Evolutionary conservation across 2,797 vertebrate genomes (phyloP), one percentile per base, ranked within the genome.

Genomic region (Typhlichthys subterraneus): DNA sequence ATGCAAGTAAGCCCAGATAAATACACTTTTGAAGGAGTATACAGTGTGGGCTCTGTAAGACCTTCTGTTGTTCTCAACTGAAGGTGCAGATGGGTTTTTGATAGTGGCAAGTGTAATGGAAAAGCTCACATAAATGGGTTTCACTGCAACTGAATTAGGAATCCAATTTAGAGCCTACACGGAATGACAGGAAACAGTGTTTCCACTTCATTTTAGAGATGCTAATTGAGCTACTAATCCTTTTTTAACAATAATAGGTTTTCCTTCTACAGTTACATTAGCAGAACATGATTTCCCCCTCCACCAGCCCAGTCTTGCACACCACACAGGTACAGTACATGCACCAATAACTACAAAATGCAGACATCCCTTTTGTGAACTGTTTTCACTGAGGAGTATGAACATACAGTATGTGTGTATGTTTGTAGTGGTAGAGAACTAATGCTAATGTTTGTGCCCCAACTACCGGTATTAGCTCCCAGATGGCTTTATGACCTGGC

Each of bases 401-500:
- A 45, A 17, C 45, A 15, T 77, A 68, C 66, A 59, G 50, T 47
- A 58, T 47, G 53, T 58, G 48, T 61, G 52, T 72, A 70, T 63
- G 59, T 71, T 11, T 77, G 64, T 71, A n/a, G 73, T 74, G 83
- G 82, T 76, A 80, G 81, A 77, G 33, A 38, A 38, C 31, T 33
- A 33, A 33, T 33, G 79, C 68, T 65, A 65, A 77, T 85, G 81
- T 87, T 89, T 91, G 83, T 81, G 80, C 83, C 82, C 82, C 63
- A 63, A 63, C 73, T 76, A 81, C 19, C 19, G 19, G 19, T 19
- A 19, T 19, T 19, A 19, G 71, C 67, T 87, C 74, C 63, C 73
- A 82, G 81, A 80, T 75, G 85, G 72, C 77, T 84, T 72, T 69
- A 73, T 90, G 86, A 87, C 82, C 85, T 90, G 83, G 86, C 80